phyloP scores from a whole-genome alignment of 2,797 vertebrate genomes.

The Rhynchotus rufescens region DNA sequence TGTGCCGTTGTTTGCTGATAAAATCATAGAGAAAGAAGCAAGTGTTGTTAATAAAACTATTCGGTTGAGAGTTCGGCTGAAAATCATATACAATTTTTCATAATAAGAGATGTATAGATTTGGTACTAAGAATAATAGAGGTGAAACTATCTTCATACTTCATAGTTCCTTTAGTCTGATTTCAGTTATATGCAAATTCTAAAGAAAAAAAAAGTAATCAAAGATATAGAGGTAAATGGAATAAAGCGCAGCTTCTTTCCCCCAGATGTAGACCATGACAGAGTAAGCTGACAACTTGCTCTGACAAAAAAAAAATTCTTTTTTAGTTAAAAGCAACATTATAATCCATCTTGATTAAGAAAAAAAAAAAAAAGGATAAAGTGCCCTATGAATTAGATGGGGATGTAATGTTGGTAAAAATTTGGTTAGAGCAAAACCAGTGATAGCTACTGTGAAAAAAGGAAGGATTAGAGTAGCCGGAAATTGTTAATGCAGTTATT shows the following conservation, averaged over 20 bases:
- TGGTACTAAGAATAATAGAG: background rate
- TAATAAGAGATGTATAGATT: background rate
- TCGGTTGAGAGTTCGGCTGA: background rate
- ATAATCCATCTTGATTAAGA: background rate
- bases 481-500: background rate
- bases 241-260: background rate
- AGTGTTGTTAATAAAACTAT: background rate
- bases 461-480: background rate
- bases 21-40: background rate
- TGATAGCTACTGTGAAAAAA: background rate
- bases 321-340: background rate
- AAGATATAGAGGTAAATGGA: background rate
- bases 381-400: background rate
- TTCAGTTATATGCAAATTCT: background rate
- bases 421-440: background rate
- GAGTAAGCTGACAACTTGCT: background rate
- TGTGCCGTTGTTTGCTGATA: background rate
- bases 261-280: background rate
- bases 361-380: too few relatives aligned
- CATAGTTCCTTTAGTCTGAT: background rate
- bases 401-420: background rate
- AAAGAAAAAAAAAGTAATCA: background rate
- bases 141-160: background rate
- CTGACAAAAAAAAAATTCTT: background rate
- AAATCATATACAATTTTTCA: background rate